phyloP scores from a whole-genome alignment of 2,797 vertebrate genomes.

The Percopsis omiscomaycus region DNA sequence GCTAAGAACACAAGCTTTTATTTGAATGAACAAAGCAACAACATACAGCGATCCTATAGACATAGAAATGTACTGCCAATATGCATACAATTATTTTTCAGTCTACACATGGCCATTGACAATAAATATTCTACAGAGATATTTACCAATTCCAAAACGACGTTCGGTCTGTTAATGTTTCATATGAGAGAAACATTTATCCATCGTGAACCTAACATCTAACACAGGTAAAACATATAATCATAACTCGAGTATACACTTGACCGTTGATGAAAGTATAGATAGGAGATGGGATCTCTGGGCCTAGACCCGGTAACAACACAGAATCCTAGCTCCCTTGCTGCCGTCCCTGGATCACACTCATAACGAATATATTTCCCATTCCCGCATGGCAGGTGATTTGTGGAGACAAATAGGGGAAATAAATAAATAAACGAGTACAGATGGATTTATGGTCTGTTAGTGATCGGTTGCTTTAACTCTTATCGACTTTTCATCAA shows the following conservation, averaged over 20 bases:
- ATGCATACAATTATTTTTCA: too few species aligned
- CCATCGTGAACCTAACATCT: too few species aligned
- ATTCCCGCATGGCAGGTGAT: constrained; percentile 78
- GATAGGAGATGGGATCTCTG: too few species aligned
- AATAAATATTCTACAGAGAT: constrained; percentile 1
- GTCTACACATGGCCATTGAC: not conserved
- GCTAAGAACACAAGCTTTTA: constrained; percentile 10
- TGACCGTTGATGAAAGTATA: too few species aligned
- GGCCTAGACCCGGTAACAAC: constrained; percentile 54
- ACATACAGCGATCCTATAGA: not conserved
- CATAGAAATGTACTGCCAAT: too few species aligned
- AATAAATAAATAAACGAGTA: constrained; percentile 78
- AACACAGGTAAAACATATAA: too few species aligned
- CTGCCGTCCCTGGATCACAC: constrained; percentile 75
- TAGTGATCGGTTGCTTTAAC: constrained; percentile 72
- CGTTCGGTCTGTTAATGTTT: not conserved
- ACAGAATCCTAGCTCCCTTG: constrained; percentile 74
- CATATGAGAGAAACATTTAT: too few species aligned
- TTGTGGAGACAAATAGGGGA: constrained; percentile 79
- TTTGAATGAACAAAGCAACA: not conserved
- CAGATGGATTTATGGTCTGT: constrained; percentile 70
- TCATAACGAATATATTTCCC: constrained; percentile 74
- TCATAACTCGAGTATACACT: too few species aligned
- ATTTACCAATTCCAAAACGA: too few species aligned
- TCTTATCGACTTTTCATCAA: constrained; percentile 93